Conservation (phyloP, 2,888 invertebrate genomes). For the Habrosyne pyritoides region DNA sequence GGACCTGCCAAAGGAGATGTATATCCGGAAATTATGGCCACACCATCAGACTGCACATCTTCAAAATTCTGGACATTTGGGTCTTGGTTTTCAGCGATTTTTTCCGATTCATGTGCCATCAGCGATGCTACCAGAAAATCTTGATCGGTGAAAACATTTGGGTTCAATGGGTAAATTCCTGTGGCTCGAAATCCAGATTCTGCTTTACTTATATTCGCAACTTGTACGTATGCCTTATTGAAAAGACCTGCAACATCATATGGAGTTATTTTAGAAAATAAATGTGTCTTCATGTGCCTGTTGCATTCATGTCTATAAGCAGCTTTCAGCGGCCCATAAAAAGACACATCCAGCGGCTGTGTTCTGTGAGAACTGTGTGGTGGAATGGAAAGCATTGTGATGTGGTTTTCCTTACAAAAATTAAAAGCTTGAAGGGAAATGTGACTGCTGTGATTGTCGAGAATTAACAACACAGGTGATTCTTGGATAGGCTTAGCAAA, state of each 20-base stretch:
- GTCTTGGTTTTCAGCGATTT: no score
- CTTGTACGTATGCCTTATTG: conserved; percentile 21
- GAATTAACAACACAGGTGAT: conserved; percentile 43
- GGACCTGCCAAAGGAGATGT: no score
- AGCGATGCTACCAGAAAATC: no score
- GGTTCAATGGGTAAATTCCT: conserved; percentile 36
- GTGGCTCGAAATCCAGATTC: conserved; percentile 26
- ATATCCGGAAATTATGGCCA: no score
- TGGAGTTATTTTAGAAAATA: conserved; percentile 24
- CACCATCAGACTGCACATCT: no score
- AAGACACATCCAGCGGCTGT: conserved; percentile 30
- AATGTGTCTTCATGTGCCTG: conserved; percentile 8
- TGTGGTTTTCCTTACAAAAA: conserved; percentile 32
- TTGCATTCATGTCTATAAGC: no score
- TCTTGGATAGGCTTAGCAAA: conserved; percentile 43
- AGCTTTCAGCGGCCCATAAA: conserved; percentile 3
- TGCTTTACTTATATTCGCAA: conserved; percentile 21
- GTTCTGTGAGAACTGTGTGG: conserved; percentile 32
- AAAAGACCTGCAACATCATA: conserved; percentile 26
- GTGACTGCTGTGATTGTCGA: conserved; percentile 35
- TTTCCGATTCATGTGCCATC: no score
- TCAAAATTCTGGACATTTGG: no score
- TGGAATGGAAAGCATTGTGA: conserved; percentile 33
- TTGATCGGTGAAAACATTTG: conserved; percentile 29
- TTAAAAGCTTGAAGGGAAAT: conserved; percentile 29